These are phyloP conservation scores for Pachydiplax longipennis DNA, from an alignment of 2,888 invertebrate genomes.

Conservation along the genomic window DNA sequence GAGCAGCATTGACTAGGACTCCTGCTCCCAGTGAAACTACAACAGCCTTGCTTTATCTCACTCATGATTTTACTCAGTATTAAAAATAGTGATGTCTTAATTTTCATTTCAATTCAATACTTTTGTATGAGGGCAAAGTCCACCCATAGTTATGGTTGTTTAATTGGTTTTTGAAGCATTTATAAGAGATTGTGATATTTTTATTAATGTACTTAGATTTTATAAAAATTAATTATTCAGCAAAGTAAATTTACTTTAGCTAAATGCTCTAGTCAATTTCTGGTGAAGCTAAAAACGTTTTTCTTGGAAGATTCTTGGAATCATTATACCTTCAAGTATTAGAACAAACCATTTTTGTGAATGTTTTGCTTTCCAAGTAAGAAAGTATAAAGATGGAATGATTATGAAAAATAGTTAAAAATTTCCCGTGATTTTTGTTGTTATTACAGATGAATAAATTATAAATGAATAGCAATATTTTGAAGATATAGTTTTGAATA, in stretches of 20 bases:
- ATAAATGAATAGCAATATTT: too few relatives aligned
- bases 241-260: too few relatives aligned
- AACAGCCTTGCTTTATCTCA: conserved; percentile 42
- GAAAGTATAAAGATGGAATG: too few relatives aligned
- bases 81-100: neutral
- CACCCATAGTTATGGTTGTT: neutral
- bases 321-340: too few relatives aligned
- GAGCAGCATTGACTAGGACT: conserved; percentile 12
- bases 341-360: too few relatives aligned
- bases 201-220: neutral
- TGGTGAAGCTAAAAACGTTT: too few relatives aligned
- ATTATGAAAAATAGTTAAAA: too few relatives aligned
- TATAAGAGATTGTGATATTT: neutral
- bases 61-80: conserved; percentile 30
- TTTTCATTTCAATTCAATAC: neutral
- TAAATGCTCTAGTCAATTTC: too few relatives aligned
- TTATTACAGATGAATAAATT: too few relatives aligned
- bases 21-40: conserved; percentile 44
- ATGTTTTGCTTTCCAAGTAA: too few relatives aligned
- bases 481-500: neutral
- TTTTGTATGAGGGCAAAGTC: neutral
- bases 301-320: too few relatives aligned
- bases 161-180: neutral
- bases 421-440: too few relatives aligned
- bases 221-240: neutral